phyloP scores from a whole-genome alignment of 2,113 vertebrate species.

The Thymallus thymallus region DNA sequence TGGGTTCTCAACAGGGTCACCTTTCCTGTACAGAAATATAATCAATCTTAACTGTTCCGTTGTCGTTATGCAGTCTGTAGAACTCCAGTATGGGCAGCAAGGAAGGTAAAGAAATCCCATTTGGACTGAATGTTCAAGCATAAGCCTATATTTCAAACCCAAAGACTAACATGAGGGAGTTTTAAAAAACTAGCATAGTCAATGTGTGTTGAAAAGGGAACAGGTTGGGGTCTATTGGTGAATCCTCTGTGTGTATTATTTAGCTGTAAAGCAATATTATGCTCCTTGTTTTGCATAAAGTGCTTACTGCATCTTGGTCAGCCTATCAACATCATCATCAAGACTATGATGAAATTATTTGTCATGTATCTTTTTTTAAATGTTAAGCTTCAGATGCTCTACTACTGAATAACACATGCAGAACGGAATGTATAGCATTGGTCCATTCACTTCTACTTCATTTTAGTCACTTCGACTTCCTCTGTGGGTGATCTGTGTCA shows the following conservation, averaged over 20 bases:
- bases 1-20: neutral
- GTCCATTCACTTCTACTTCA: constrained; percentile 3
- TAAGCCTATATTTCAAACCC: too few relatives aligned
- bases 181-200: too few relatives aligned
- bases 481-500: too few relatives aligned
- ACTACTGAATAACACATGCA: constrained; percentile 41
- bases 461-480: neutral
- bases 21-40: constrained; percentile 25
- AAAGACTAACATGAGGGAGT: too few relatives aligned
- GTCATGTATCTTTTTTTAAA: constrained; percentile 1
- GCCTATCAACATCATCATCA: constrained; percentile 9
- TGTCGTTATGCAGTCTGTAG: too few relatives aligned
- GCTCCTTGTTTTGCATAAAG: neutral
- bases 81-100: too few relatives aligned
- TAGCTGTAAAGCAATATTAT: neutral
- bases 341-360: neutral
- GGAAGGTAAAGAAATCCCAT: too few relatives aligned
- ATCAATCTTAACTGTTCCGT: too few relatives aligned
- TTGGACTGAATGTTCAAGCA: too few relatives aligned
- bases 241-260: too few relatives aligned
- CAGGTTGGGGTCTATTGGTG: too few relatives aligned
- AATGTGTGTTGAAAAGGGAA: too few relatives aligned
- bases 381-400: constrained; percentile 29
- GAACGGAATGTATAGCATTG: constrained; percentile 1
- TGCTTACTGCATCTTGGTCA: constrained; percentile 6